These are phyloP conservation scores for Dolomedes plantarius DNA, from an alignment of 2,888 invertebrate genomes.

Conservation along the genomic window DNA sequence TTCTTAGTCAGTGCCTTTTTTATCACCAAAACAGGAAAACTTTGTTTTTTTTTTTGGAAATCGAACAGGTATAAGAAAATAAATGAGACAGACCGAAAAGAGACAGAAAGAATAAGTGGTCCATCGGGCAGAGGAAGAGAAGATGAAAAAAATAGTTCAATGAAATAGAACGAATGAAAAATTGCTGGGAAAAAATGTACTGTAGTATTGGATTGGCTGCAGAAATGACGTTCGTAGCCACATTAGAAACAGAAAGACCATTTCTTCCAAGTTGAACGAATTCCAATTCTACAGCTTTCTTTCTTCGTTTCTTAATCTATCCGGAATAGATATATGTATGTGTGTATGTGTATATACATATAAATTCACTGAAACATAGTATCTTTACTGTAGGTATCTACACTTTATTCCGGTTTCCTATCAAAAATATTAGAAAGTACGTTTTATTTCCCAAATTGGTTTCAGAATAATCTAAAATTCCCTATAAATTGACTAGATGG, in stretches of 20 bases:
- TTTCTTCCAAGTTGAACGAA: conserved; percentile 66
- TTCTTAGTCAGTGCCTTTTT: neutral
- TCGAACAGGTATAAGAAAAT: conserved; percentile 63
- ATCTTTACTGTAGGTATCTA: conserved; percentile 10
- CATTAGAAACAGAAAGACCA: conserved; percentile 65
- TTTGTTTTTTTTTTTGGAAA: conserved; percentile 29
- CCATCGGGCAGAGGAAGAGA: neutral
- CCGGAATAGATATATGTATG: conserved; percentile 1
- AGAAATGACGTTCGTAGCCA: conserved; percentile 53
- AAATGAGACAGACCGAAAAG: conserved; percentile 45
- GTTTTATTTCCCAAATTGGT: conserved; percentile 62
- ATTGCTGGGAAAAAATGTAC: conserved; percentile 31
- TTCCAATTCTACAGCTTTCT: conserved; percentile 58
- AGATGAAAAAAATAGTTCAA: conserved; percentile 17
- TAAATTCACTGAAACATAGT: neutral
- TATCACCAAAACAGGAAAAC: neutral
- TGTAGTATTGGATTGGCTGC: conserved; percentile 55
- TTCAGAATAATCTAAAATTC: conserved; percentile 48
- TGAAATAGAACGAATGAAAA: conserved; percentile 23
- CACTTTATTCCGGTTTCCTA: conserved; percentile 12
- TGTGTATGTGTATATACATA: neutral
- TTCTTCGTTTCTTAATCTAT: conserved; percentile 18
- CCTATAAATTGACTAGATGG: conserved; percentile 23
- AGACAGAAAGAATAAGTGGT: conserved; percentile 46
- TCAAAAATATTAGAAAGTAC: conserved; percentile 53